A percentile compares a stretch with the other conserved stretches of the same genome.
Evolutionary conservation across 2,797 vertebrate genomes (phyloP).

Genomic region (Triplophysa bombifrons): DNA sequence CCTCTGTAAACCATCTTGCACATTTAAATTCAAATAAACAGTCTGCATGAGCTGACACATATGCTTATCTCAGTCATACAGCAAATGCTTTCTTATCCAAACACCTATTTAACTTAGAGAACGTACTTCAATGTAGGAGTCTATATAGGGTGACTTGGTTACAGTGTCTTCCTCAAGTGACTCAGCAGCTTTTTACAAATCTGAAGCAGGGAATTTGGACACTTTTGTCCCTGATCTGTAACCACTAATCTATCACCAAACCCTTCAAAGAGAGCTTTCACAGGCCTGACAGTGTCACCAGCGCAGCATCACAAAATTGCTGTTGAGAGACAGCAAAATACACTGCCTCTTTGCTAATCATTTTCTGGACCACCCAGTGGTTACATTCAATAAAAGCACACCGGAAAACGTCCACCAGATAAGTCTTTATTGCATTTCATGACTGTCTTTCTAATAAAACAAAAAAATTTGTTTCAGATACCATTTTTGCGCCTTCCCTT

Average conservation of each 20-base stretch:
- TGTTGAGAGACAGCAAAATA: too few relatives aligned
- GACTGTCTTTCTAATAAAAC: too few relatives aligned
- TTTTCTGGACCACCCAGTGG: too few relatives aligned
- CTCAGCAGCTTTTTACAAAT: neutral
- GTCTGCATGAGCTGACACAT: neutral
- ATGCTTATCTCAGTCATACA: neutral
- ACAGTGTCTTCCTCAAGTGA: neutral
- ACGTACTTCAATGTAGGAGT: neutral
- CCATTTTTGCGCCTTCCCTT: too few relatives aligned
- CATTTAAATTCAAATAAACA: constrained; percentile 2
- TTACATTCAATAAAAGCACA: too few relatives aligned
- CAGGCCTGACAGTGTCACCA: too few relatives aligned
- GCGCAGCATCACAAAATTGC: too few relatives aligned
- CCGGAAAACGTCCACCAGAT: too few relatives aligned
- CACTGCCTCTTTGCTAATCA: too few relatives aligned
- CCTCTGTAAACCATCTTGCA: neutral
- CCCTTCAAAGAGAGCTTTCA: too few relatives aligned
- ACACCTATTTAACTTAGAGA: neutral
- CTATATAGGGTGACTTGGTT: neutral
- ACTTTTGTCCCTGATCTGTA: neutral
- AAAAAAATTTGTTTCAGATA: too few relatives aligned
- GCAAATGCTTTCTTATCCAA: neutral
- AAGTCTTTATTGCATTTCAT: too few relatives aligned
- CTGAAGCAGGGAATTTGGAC: neutral
- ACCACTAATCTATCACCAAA: neutral